Base-by-base conservation (phyloP, 1,140 invertebrate genomes). In the Drosophila obscura region DNA sequence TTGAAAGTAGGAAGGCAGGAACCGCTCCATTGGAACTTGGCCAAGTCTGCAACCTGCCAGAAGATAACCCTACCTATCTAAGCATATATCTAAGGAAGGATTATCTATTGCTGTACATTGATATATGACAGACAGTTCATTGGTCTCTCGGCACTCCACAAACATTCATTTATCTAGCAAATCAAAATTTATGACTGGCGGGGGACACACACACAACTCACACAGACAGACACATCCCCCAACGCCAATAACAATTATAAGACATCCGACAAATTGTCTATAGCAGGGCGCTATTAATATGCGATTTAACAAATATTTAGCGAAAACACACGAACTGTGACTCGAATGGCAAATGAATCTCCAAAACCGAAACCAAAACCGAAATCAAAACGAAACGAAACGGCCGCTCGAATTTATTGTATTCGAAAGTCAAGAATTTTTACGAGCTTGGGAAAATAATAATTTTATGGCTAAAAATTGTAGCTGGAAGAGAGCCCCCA, bases 221-320 rank as follows among this genome's bases (percentile, higher is more conserved):
- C 52, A 69, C 68, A 69, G 57, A 19, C 19, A 19, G 19, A 19
- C 51, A 57, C 39, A 57, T 31, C 56, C 69, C 69, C 28, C 24
- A 11, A 1, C 35, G 24, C n/a, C 45, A 39, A 72, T 43, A 83
- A 59, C 59, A 52, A 61, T 58, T 58, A 73, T 26, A 69, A 49
- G 7, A 78, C 64, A 55, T 56, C 35, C 57, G 64, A 57, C 49
- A 73, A 52, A 64, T 72, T 77, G 67, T 75, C 78, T 76, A 88
- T 83, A 88, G 67, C 55, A 73, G 83, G 80, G 83, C 84, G 83
- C 79, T 80, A 88, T 88, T 88, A 88, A 88, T 88, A 88, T 88
- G 83, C 83, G 73, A 88, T 88, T 88, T 83, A 89, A 88, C 83
- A 88, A 88, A 88, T 88, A 88, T 88, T 88, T 89, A 88, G 80